These are phyloP conservation scores for Coilia nasus DNA, from an alignment of 2,797 vertebrate genomes.

Conservation along the genomic window DNA sequence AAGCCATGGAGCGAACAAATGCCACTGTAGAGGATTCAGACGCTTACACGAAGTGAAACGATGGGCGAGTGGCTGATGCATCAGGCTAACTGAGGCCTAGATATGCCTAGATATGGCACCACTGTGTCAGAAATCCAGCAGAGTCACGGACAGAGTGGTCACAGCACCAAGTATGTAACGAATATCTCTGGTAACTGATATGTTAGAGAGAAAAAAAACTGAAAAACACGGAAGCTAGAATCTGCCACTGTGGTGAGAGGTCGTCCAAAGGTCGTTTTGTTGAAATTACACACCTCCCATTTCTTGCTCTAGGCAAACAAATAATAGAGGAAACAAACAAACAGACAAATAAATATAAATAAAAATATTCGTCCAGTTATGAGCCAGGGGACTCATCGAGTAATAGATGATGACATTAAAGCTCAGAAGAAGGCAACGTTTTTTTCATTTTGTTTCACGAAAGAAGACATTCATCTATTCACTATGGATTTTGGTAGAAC, in stretches of 20 bases:
- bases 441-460: conserved; percentile 53
- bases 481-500: conserved; percentile 57
- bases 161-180: not conserved
- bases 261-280: not conserved
- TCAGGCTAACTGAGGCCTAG: not conserved
- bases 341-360: not conserved
- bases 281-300: not conserved
- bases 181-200: not conserved
- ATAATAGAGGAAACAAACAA: not conserved
- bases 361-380: not conserved
- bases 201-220: not conserved
- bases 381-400: conserved; percentile 22
- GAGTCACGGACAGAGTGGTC: not conserved
- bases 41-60: too few relatives aligned
- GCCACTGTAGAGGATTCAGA: too few relatives aligned
- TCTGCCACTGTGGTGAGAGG: not conserved
- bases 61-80: too few relatives aligned
- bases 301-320: not conserved
- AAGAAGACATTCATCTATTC: too few relatives aligned
- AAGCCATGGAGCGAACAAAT: too few relatives aligned
- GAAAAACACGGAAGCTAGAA: not conserved
- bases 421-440: conserved; percentile 53
- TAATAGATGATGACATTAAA: conserved; percentile 45
- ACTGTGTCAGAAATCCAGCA: not conserved
- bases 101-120: not conserved